Evolutionary conservation across 2,113 vertebrate species (phyloP), one percentile per base, ranked within the genome.

Genomic region (Delphinus delphis): DNA sequence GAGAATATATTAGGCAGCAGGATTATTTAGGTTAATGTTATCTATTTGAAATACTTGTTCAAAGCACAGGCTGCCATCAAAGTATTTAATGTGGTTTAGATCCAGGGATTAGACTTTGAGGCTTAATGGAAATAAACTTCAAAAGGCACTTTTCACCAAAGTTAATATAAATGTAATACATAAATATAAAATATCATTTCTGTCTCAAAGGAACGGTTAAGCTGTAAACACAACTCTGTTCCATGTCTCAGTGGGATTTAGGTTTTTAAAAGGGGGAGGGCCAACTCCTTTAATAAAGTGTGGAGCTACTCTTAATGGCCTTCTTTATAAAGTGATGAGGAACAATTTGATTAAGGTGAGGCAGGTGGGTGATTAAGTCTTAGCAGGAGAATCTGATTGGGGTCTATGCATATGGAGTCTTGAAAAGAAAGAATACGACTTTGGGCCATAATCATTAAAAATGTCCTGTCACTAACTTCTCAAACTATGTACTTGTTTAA

Each of bases 1-100:
- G 82, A 96, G 14, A 47, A 8, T 53, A 83, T 93, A 88, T 94
- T 89, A 95, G 41, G 79, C 81, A 67, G 81, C 8, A 91, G 96
- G 96, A 97, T 97, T 98, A 98, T 95, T 97, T 92, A 23, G 96
- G 93, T 90, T 58, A 95, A 5, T 44, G 67, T 53, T 95, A 65
- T 88, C 76, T 86, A 95, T 58, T 96, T 82, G 62, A 93, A 98
- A 94, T 97, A 98, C 12, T 79, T 98, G 92, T 58, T 97, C 47
- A 68, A 68, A 88, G 95, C 91, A 53, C 93, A 98, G 81, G 82
- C 96, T 97, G 96, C 83, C 79, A 67, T 8, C 0, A 77, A 92
- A 97, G 82, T 92, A 95, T 31, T 95, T 79, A 33, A 86, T 3
- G 0, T 55, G 38, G 96, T 88, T 97, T 18, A 38, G 96, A 83